phyloP scores from a whole-genome alignment of 2,113 vertebrate species.

The Todiramphus chloris region DNA sequence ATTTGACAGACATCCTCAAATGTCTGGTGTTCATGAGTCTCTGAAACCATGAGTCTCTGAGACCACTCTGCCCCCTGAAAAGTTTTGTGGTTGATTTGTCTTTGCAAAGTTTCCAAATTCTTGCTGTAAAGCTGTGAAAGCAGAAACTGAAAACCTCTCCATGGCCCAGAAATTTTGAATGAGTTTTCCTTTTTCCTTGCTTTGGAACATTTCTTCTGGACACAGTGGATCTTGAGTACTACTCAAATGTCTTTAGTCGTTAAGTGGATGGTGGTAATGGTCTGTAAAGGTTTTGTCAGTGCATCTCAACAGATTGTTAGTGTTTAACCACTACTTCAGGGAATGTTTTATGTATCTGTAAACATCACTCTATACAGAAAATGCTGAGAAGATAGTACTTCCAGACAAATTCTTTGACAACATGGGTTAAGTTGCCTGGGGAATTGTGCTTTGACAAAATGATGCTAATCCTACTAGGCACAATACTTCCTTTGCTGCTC shows the following conservation, averaged over 20 bases:
- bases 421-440: not conserved
- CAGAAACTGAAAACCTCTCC: not conserved
- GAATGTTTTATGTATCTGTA: not conserved
- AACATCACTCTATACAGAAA: not conserved
- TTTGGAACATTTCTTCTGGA: not conserved
- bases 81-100: not conserved
- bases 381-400: not conserved
- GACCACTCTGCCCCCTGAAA: not conserved
- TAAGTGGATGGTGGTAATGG: not conserved
- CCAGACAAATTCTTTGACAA: not conserved
- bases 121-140: not conserved
- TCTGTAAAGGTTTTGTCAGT: constrained; percentile 5
- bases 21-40: not conserved
- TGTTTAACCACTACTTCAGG: not conserved
- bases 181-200: not conserved
- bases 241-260: not conserved
- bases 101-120: not conserved
- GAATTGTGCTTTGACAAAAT: not conserved
- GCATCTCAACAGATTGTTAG: not conserved
- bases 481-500: not conserved
- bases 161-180: not conserved
- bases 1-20: not conserved
- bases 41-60: not conserved
- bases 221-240: not conserved
- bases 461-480: not conserved